Conservation (phyloP, 2,888 invertebrate genomes). For the Eilema depressum region DNA sequence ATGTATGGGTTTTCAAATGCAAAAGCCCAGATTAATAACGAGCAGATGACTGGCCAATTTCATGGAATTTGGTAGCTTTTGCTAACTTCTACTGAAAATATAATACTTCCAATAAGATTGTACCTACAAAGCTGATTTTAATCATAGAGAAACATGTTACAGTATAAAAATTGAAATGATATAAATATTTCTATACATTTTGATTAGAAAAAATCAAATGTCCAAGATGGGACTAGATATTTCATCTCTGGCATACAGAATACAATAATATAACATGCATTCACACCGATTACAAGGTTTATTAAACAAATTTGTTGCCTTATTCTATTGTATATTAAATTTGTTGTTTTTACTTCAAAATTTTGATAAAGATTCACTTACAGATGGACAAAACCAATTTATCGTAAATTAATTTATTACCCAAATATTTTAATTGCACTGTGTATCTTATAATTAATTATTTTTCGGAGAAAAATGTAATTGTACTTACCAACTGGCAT, state of each 20-base stretch:
- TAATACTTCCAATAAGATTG: too few species aligned
- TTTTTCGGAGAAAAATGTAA: background rate
- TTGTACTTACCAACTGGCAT: slow-evolving; percentile 84
- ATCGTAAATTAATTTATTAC: background rate
- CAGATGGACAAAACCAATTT: background rate
- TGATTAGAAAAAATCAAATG: too few species aligned
- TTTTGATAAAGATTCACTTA: background rate
- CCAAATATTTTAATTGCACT: background rate
- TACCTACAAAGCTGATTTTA: too few species aligned
- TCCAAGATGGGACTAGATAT: background rate
- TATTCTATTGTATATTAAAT: background rate
- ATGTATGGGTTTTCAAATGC: too few species aligned
- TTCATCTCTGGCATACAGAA: background rate
- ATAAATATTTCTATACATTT: too few species aligned
- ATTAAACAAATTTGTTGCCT: background rate
- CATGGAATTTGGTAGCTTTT: too few species aligned
- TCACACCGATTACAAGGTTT: background rate
- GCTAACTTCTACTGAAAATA: too few species aligned
- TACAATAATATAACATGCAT: background rate
- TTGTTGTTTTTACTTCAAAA: too few species aligned
- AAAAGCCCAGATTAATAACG: too few species aligned
- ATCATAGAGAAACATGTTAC: too few species aligned
- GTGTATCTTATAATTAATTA: background rate
- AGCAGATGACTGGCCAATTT: too few species aligned
- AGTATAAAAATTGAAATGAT: too few species aligned